Percentiles rank a stretch among this genome's conserved stretches.
These are phyloP conservation scores for Lineus longissimus DNA, from an alignment of 1,140 invertebrate genomes.

Conservation along the genomic window DNA sequence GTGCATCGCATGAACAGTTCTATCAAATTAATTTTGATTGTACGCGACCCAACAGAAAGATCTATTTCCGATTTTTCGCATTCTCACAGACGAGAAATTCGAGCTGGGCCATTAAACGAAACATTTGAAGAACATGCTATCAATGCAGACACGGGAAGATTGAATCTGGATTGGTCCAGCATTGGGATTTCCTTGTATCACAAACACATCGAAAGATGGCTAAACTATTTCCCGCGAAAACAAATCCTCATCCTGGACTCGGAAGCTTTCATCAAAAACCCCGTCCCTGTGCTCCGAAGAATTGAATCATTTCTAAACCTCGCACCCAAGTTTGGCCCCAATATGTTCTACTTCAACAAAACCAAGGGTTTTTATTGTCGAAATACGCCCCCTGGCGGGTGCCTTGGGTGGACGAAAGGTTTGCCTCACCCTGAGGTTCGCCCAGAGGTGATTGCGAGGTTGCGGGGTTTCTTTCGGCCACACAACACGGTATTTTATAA, in stretches of 20 bases:
- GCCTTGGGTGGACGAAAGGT: slow-evolving; percentile 54
- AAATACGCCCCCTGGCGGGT: slow-evolving; percentile 30
- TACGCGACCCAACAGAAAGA: slow-evolving; percentile 83
- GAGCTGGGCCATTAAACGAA: slow-evolving; percentile 19
- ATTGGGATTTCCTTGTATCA: slow-evolving; percentile 81
- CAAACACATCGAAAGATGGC: slow-evolving; percentile 78
- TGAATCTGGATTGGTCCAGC: slow-evolving; percentile 54
- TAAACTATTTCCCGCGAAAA: slow-evolving; percentile 73
- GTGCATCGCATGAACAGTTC: slow-evolving; percentile 81
- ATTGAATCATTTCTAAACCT: slow-evolving; percentile 82
- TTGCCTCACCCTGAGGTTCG: slow-evolving; percentile 49
- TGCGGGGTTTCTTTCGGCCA: slow-evolving; percentile 49
- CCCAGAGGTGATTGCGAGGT: slow-evolving; percentile 38
- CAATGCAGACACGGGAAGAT: slow-evolving; percentile 28
- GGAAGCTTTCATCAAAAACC: slow-evolving; percentile 77
- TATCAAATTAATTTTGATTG: slow-evolving; percentile 83
- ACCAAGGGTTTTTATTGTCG: slow-evolving; percentile 54
- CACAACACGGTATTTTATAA: slow-evolving; percentile 49
- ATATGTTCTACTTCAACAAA: slow-evolving; percentile 60
- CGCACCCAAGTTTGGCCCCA: slow-evolving; percentile 74
- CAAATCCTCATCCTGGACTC: slow-evolving; percentile 84
- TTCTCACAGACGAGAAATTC: slow-evolving; percentile 23
- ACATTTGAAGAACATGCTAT: slow-evolving; percentile 38
- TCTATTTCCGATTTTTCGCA: slow-evolving; percentile 90
- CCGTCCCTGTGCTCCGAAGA: slow-evolving; percentile 76